A percentile compares a stretch with the other conserved stretches of the same genome.
phyloP scores from a whole-genome alignment of 2,888 invertebrate genomes.

The Rhagium mordax region DNA sequence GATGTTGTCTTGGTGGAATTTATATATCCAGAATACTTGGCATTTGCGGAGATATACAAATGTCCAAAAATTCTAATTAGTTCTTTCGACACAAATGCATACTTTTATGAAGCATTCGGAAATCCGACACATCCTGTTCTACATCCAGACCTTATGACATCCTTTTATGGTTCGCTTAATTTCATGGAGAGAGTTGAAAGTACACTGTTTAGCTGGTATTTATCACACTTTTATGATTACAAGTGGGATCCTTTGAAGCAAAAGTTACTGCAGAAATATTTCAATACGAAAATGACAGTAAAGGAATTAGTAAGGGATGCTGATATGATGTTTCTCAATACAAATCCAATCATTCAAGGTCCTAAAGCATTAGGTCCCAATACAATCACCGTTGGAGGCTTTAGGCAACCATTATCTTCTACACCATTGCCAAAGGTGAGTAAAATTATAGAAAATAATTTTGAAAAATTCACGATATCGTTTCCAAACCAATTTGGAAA shows the following conservation, averaged over 20 bases:
- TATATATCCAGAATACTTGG: conserved; percentile 5
- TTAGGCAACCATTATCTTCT: background rate
- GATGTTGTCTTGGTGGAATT: conserved; percentile 44
- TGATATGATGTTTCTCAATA: conserved; percentile 5
- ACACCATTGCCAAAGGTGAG: background rate
- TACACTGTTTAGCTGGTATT: background rate
- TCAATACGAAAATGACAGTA: background rate
- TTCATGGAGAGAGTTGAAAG: background rate
- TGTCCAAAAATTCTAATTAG: conserved; percentile 38
- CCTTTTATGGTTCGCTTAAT: background rate
- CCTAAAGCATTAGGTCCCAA: background rate
- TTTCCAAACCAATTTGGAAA: no score
- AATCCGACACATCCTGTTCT: background rate
- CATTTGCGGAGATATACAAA: conserved; percentile 9
- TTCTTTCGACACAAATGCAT: background rate
- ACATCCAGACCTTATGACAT: background rate
- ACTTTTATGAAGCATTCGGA: background rate
- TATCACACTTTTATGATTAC: background rate
- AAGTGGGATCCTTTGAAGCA: background rate
- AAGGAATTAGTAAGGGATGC: background rate
- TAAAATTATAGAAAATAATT: no score
- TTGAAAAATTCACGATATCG: no score
- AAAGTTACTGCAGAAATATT: background rate
- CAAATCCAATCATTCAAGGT: background rate
- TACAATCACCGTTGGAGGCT: conserved; percentile 1